Evolutionary conservation across 1,140 invertebrate species (phyloP).

Genomic region (Drosophila willistoni): DNA sequence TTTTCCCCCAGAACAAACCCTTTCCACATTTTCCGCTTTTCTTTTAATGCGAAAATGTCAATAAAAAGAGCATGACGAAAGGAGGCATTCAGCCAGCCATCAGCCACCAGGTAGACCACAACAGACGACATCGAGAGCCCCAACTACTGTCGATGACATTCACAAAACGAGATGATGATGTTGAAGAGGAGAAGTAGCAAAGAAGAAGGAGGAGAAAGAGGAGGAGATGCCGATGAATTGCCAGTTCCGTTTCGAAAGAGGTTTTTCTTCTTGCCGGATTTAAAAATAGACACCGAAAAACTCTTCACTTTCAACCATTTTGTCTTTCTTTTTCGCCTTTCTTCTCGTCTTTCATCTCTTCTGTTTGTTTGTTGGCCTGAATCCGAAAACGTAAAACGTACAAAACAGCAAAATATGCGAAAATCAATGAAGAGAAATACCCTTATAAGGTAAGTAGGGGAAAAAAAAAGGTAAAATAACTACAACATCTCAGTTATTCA

Average conservation of each 20-base stretch:
- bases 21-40: not conserved
- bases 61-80: slow-evolving; percentile 13
- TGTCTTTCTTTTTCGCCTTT: slow-evolving; percentile 37
- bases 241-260: slow-evolving; percentile 51
- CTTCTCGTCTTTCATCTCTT: not conserved
- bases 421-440: slow-evolving; percentile 4
- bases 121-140: not conserved
- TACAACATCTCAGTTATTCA: too few species aligned
- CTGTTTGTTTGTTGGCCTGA: slow-evolving; percentile 40
- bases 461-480: too few species aligned
- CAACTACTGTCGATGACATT: slow-evolving; percentile 9
- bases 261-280: slow-evolving; percentile 41
- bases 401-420: slow-evolving; percentile 11
- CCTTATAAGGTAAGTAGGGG: not conserved
- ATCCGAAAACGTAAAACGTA: slow-evolving; percentile 18
- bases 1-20: not conserved
- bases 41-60: slow-evolving; percentile 19
- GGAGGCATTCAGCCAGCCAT: not conserved
- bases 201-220: not conserved
- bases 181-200: slow-evolving; percentile 10
- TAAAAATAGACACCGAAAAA: slow-evolving; percentile 46
- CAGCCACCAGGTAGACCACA: not conserved
- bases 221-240: slow-evolving; percentile 17
- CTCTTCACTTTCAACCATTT: slow-evolving; percentile 52
- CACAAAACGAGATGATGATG: slow-evolving; percentile 18